These are phyloP conservation scores for Agrotis puta DNA, from an alignment of 2,888 invertebrate species.

Conservation along the genomic window DNA sequence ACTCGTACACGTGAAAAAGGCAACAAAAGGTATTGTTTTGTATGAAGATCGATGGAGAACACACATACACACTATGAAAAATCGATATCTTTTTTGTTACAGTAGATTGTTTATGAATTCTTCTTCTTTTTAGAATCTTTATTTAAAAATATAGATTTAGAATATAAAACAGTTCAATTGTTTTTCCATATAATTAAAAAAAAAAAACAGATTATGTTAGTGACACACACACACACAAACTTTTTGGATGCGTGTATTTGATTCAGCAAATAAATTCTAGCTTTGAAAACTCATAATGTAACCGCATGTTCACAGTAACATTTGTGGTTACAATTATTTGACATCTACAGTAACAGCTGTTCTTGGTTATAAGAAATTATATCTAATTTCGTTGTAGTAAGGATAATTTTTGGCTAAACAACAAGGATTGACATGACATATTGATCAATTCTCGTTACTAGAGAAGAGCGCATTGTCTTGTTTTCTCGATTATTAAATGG, in stretches of 20 bases:
- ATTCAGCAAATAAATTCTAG: not conserved
- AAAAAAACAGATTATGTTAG: no score
- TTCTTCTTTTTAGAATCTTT: no score
- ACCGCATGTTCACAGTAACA: not conserved
- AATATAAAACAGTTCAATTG: no score
- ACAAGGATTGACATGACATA: not conserved
- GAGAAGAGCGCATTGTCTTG: not conserved
- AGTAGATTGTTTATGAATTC: no score
- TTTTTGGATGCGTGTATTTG: no score
- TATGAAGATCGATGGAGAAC: constrained; percentile 11
- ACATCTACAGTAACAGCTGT: not conserved
- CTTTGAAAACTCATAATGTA: not conserved
- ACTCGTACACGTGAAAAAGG: not conserved
- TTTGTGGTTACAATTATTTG: not conserved
- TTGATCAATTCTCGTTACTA: not conserved
- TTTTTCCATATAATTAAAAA: no score
- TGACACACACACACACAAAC: no score
- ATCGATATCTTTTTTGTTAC: no score
- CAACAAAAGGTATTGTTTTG: constrained; percentile 5
- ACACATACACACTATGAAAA: not conserved
- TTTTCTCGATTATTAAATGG: not conserved
- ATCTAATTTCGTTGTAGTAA: not conserved
- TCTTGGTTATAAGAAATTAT: not conserved
- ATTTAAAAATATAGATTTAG: no score
- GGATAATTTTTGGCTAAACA: no score